phyloP scores from a whole-genome alignment of 1,140 invertebrate genomes.

The Adoxophyes honmai region DNA sequence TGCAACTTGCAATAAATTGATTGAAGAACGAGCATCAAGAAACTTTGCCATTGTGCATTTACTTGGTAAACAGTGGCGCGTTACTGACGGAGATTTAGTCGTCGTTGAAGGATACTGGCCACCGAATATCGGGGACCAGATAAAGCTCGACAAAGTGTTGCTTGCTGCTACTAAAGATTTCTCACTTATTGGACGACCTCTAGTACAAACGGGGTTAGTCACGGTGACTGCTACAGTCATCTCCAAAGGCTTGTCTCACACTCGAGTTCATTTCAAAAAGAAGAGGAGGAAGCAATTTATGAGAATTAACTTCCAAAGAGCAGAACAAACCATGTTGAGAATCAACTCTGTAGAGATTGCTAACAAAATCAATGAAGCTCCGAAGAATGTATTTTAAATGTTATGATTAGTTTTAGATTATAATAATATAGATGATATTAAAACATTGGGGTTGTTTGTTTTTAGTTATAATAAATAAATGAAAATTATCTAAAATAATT shows the following conservation, averaged over 20 bases:
- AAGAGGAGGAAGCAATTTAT: constrained; percentile 87
- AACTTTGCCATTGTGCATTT: constrained; percentile 93
- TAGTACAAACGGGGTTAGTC: constrained; percentile 86
- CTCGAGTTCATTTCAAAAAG: constrained; percentile 86
- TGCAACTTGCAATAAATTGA: constrained; percentile 62
- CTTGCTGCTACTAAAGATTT: constrained; percentile 91
- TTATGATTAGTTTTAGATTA: constrained; percentile 18
- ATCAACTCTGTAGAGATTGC: constrained; percentile 82
- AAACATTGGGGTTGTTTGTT: constrained; percentile 17
- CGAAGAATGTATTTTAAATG: constrained; percentile 53
- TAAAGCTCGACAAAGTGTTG: constrained; percentile 92
- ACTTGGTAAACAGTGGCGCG: constrained; percentile 90
- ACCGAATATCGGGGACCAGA: constrained; percentile 88
- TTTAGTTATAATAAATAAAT: too few relatives aligned
- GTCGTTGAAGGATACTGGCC: constrained; percentile 91
- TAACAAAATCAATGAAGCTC: constrained; percentile 57
- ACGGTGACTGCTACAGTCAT: constrained; percentile 91
- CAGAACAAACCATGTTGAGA: constrained; percentile 84
- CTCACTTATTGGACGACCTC: constrained; percentile 88
- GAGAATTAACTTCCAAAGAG: constrained; percentile 85
- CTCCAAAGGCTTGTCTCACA: constrained; percentile 92
- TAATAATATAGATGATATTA: constrained; percentile 26
- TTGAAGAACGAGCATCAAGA: constrained; percentile 79
- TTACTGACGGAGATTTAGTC: constrained; percentile 92
- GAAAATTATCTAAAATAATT: constrained; percentile 17